These are phyloP conservation scores for Caenorhabditis sulstoni DNA, from an alignment of 2,888 invertebrate species.

Conservation along the genomic window DNA sequence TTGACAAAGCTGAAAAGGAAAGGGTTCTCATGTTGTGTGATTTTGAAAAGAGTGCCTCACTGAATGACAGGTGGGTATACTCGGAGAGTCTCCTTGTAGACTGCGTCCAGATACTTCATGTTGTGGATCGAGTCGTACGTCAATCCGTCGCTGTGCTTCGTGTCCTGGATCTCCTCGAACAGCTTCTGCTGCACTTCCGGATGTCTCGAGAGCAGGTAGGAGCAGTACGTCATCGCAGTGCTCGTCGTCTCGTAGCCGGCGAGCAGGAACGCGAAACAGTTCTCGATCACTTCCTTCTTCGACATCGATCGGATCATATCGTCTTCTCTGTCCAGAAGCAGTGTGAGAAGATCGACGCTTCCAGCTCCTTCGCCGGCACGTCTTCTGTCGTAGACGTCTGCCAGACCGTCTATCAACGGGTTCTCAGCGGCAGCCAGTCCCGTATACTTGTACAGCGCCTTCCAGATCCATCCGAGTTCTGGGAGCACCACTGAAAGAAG, in stretches of 20 bases:
- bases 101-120: conserved; percentile 76
- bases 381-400: conserved; percentile 58
- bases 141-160: conserved; percentile 70
- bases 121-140: conserved; percentile 61
- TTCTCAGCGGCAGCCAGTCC: conserved; percentile 43
- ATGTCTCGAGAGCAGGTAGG: conserved; percentile 82
- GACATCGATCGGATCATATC: conserved; percentile 51
- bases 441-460: conserved; percentile 49
- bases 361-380: conserved; percentile 54
- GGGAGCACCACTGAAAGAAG: conserved; percentile 57
- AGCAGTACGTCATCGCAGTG: conserved; percentile 82
- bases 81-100: conserved; percentile 77
- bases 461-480: conserved; percentile 60
- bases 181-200: conserved; percentile 82
- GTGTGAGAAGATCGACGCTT: conserved; percentile 67
- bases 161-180: conserved; percentile 81
- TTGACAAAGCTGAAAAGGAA: conserved; percentile 65
- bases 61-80: conserved; percentile 75
- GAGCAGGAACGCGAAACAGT: conserved; percentile 82
- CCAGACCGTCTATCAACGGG: conserved; percentile 56
- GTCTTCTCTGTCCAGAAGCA: conserved; percentile 61
- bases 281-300: conserved; percentile 80
- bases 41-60: conserved; percentile 48
- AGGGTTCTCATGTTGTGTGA: neutral
- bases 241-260: conserved; percentile 84